These are phyloP conservation scores for Mythimna ferrago DNA, from an alignment of 2,888 invertebrate species.

Conservation along the genomic window DNA sequence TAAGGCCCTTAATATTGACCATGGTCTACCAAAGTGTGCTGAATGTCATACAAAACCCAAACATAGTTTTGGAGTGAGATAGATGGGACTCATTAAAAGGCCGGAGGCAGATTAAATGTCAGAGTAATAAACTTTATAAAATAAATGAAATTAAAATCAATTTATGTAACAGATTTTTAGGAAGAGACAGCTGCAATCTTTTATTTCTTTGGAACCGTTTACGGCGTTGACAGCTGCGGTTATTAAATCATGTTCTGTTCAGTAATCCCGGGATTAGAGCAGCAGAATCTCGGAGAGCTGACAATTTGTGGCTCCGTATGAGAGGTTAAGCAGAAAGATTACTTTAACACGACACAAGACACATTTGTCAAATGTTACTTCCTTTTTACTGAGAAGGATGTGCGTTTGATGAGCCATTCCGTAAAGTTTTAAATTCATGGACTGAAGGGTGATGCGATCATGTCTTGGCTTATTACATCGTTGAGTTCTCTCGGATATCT, in stretches of 20 bases:
- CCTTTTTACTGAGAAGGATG: conserved; percentile 38
- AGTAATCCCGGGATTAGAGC: conserved; percentile 77
- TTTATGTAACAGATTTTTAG: conserved; percentile 34
- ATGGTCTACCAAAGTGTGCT: background rate
- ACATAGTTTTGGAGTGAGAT: no score
- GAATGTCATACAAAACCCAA: no score
- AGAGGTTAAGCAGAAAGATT: conserved; percentile 62
- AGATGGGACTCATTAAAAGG: background rate
- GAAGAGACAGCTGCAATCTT: conserved; percentile 55
- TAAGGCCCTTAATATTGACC: background rate
- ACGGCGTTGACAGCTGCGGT: conserved; percentile 84
- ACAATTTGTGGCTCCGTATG: conserved; percentile 74
- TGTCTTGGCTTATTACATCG: background rate
- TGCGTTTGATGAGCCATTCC: conserved; percentile 8
- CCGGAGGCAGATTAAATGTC: background rate
- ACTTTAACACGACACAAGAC: conserved; percentile 34
- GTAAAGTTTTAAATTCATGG: conserved; percentile 8
- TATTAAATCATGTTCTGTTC: conserved; percentile 77
- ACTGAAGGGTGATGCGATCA: background rate
- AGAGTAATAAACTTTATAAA: conserved; percentile 26
- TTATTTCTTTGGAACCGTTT: conserved; percentile 49
- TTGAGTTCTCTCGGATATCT: background rate
- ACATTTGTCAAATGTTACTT: conserved; percentile 49
- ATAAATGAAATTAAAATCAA: conserved; percentile 30
- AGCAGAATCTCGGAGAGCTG: conserved; percentile 70